Evolutionary conservation across 2,113 vertebrate species (phyloP), one percentile per base, ranked within the genome.

Genomic region (Tachysurus fulvidraco): DNA sequence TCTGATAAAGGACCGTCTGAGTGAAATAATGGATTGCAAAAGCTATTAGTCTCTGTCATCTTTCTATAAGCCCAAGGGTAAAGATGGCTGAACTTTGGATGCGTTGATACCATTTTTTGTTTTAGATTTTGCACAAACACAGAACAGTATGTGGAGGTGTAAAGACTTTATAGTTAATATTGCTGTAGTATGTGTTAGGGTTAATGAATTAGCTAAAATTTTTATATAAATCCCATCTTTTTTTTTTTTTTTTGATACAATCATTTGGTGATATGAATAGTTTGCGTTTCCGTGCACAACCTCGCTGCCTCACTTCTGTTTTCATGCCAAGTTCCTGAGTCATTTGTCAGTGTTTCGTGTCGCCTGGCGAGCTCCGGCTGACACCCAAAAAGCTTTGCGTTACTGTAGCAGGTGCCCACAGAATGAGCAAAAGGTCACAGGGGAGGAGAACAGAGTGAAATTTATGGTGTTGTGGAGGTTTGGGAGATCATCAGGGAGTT

Each of bases 271-370:
- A 88, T 87, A 77, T 84, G 64, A 86, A 67, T 59, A 52, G 84
- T 93, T 91, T 90, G 90, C 85, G 91, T 91, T 91, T 84, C 80
- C 89, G 69, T 84, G 52, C 89, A 57, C 85, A 89, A 86, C 67
- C 91, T 91, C 86, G 93, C 91, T 89, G 77, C 73, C 85, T 83
- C 88, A 84, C 74, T 87, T 83, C 64, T 86, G 85, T 78, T 91
- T 92, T 91, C 91, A 76, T 41, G 88, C 91, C 82, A 88, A 85
- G 92, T 93, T 92, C 91, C 89, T 85, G 91, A 94, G 91, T 92
- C 92, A 92, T 94, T 94, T 92, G 88, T 95, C 92, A 92, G 60
- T 44, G 90, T 85, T 91, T 92, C 89, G 86, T 90, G 44, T 91
- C 71, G 83, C 86, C 90, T 90, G 90, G 87, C 90, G 91, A 83